A percentile compares a stretch with the other conserved stretches of the same genome.
These are phyloP conservation scores for Drosophila burlai DNA, from an alignment of 1,140 invertebrate species.

Conservation along the genomic window DNA sequence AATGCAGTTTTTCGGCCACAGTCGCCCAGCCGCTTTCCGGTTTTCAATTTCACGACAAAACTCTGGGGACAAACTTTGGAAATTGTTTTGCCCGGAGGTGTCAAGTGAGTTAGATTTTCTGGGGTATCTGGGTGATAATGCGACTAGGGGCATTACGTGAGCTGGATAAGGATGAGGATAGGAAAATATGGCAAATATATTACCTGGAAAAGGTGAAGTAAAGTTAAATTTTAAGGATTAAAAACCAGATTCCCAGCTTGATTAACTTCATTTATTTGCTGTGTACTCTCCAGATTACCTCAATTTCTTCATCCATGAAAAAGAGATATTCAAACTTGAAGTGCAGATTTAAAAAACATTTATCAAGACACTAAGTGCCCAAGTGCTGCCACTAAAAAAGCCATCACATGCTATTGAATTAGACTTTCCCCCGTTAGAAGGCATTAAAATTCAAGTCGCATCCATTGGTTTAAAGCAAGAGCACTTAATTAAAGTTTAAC, in stretches of 20 bases:
- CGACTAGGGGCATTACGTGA: conserved; percentile 4
- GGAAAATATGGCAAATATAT: neutral
- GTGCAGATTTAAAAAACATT: neutral
- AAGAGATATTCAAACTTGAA: neutral
- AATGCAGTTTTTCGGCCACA: conserved; percentile 40
- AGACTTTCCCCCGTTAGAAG: neutral
- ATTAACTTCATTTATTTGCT: neutral
- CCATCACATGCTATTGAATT: neutral
- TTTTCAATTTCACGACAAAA: conserved; percentile 46
- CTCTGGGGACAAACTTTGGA: conserved; percentile 36
- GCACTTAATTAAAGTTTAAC: conserved; percentile 36
- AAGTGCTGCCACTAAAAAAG: neutral
- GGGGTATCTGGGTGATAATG: conserved; percentile 23
- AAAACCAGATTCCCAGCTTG: neutral
- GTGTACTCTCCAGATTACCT: neutral
- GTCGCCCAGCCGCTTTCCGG: conserved; percentile 31
- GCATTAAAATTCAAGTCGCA: neutral
- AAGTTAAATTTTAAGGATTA: neutral
- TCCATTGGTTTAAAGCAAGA: conserved; percentile 4
- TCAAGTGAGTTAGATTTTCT: conserved; percentile 21
- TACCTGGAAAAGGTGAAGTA: neutral
- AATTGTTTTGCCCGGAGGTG: conserved; percentile 24
- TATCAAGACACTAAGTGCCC: neutral
- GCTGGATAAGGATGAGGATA: neutral
- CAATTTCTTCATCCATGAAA: neutral